A percentile compares a stretch with the other conserved stretches of the same genome.
Conservation (phyloP, 2,888 invertebrate species). For the Camponotus fellah region DNA sequence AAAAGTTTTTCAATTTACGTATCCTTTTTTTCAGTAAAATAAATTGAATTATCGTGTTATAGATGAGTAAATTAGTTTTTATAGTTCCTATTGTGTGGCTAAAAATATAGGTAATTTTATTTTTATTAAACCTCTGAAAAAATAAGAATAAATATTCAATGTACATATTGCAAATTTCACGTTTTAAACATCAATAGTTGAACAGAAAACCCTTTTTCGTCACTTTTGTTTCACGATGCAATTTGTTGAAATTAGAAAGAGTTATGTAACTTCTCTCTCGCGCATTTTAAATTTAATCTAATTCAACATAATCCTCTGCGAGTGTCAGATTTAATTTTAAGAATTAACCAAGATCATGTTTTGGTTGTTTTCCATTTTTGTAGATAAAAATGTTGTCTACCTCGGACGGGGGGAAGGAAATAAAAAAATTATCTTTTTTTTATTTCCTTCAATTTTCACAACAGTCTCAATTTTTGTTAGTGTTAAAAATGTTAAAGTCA, state of each 20-base stretch:
- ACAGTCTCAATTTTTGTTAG: neutral
- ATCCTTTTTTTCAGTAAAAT: neutral
- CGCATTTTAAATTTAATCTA: slow-evolving; percentile 38
- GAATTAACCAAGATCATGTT: neutral
- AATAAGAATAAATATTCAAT: neutral
- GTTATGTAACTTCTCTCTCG: neutral
- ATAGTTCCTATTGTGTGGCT: neutral
- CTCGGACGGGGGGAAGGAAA: neutral
- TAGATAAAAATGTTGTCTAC: slow-evolving; percentile 7
- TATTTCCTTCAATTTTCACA: neutral
- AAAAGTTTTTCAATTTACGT: neutral
- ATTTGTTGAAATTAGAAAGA: neutral
- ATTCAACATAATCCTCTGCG: neutral
- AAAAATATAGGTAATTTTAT: neutral
- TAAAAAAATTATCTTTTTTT: neutral
- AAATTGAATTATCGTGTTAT: slow-evolving; percentile 1
- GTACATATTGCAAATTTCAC: neutral
- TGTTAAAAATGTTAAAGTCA: neutral
- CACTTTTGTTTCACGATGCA: neutral
- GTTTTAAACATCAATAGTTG: neutral
- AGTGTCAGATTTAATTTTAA: slow-evolving; percentile 39
- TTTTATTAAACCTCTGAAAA: neutral
- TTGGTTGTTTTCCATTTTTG: slow-evolving; percentile 1
- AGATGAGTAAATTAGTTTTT: neutral
- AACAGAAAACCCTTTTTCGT: neutral